Conservation (phyloP, 2,113 vertebrate genomes). For the Poecilia latipinna region DNA sequence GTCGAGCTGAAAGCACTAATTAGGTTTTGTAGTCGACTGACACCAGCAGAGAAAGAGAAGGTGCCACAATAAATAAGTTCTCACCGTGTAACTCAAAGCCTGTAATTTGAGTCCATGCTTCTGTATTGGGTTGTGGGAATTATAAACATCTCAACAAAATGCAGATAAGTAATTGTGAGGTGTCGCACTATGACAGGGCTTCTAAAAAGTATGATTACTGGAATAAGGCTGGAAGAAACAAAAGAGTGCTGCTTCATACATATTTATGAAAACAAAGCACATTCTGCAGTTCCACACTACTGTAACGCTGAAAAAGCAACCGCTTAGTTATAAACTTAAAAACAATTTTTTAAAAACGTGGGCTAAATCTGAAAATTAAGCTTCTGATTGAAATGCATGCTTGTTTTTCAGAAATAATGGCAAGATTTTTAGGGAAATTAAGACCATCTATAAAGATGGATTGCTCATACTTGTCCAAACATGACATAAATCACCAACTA, state of each 20-base stretch:
- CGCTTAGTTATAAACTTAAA: background rate
- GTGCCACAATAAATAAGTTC: constrained; percentile 90
- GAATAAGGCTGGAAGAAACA: constrained; percentile 61
- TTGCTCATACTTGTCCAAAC: constrained; percentile 73
- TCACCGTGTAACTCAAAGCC: constrained; percentile 83
- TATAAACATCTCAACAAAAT: constrained; percentile 85
- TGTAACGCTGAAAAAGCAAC: background rate
- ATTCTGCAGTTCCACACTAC: constrained; percentile 15
- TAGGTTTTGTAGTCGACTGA: constrained; percentile 87
- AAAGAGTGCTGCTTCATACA: constrained; percentile 50
- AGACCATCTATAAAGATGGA: constrained; percentile 52
- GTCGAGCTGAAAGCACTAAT: constrained; percentile 90
- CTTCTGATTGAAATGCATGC: constrained; percentile 37
- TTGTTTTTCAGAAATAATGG: constrained; percentile 56
- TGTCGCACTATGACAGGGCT: constrained; percentile 76
- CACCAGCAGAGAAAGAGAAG: constrained; percentile 83
- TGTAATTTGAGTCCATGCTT: constrained; percentile 91
- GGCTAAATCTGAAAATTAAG: constrained; percentile 41
- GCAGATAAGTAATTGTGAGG: constrained; percentile 84
- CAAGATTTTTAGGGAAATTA: constrained; percentile 68
- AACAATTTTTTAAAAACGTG: constrained; percentile 12
- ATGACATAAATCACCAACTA: constrained; percentile 67
- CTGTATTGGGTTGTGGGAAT: constrained; percentile 85
- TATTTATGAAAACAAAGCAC: constrained; percentile 55
- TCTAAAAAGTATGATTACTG: constrained; percentile 78